Evolutionary conservation across 2,888 invertebrate species (phyloP).

Genomic region (Didymodactylos carnosus): DNA sequence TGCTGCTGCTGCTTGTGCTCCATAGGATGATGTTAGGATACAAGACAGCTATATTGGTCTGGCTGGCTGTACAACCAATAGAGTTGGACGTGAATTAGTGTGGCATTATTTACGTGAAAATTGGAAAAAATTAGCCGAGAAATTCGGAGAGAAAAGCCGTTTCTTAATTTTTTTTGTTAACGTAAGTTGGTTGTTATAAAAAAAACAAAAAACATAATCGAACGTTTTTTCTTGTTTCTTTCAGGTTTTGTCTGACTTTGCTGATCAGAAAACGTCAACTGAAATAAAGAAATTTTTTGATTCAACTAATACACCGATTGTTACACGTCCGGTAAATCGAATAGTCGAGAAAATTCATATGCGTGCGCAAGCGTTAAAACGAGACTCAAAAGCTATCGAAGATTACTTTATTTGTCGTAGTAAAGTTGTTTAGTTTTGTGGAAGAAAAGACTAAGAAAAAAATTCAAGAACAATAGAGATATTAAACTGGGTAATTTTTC

Average conservation of each 20-base stretch:
- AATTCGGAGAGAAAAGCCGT: background rate
- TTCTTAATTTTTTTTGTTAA: background rate
- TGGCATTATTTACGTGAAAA: constrained; percentile 77
- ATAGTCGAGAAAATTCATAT: background rate
- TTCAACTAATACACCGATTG: background rate
- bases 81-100: constrained; percentile 59
- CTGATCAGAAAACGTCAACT: background rate
- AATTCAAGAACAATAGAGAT: too few species aligned
- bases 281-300: background rate
- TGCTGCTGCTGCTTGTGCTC: constrained; percentile 39
- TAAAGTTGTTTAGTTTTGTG: too few species aligned
- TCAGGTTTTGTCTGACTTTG: background rate
- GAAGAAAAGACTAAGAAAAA: too few species aligned
- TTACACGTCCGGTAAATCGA: background rate
- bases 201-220: too few species aligned
- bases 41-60: constrained; percentile 76
- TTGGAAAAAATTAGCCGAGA: constrained; percentile 45
- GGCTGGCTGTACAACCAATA: constrained; percentile 44
- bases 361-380: background rate
- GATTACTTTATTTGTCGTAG: too few species aligned
- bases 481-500: too few species aligned
- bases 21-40: constrained; percentile 69
- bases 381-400: background rate
- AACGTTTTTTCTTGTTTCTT: too few species aligned
- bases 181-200: too few species aligned